phyloP scores from a whole-genome alignment of 2,888 invertebrate genomes.

The Cryptosula pallasiana region DNA sequence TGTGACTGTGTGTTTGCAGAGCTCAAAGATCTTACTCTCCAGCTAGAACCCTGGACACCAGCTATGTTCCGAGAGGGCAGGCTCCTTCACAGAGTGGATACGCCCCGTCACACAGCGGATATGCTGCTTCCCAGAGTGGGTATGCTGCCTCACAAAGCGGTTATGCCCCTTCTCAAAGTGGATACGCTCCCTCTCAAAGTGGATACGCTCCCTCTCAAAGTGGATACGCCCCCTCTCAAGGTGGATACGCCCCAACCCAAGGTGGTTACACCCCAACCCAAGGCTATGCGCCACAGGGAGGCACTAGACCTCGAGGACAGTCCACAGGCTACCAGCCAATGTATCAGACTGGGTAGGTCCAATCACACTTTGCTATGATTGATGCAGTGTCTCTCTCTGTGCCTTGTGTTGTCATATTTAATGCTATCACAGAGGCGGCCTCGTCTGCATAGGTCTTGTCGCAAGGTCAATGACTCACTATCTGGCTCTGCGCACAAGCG shows the following conservation, averaged over 20 bases:
- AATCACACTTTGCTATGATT: too few species aligned
- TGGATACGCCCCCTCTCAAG: slow-evolving; percentile 14
- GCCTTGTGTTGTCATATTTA: too few species aligned
- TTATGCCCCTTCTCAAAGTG: slow-evolving; percentile 17
- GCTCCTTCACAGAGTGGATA: slow-evolving; percentile 20
- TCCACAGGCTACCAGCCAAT: slow-evolving; percentile 10
- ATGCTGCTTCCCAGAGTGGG: slow-evolving; percentile 19
- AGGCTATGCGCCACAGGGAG: not conserved
- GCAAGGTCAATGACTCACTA: too few species aligned
- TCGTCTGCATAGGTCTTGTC: too few species aligned
- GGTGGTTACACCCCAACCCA: slow-evolving; percentile 6
- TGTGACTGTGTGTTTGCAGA: not conserved
- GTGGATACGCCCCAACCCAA: not conserved
- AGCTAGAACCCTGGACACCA: not conserved
- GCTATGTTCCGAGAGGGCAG: not conserved
- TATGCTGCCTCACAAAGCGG: slow-evolving; percentile 20
- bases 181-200: slow-evolving; percentile 16
- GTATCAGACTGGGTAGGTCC: slow-evolving; percentile 3
- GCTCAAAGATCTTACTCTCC: slow-evolving; percentile 12
- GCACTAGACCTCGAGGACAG: not conserved
- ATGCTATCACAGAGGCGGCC: too few species aligned
- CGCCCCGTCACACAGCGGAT: slow-evolving; percentile 15
- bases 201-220: slow-evolving; percentile 18
- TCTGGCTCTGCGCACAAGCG: too few species aligned
- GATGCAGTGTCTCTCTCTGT: too few species aligned